These are phyloP conservation scores for Tenthredo mesomela DNA, from an alignment of 2,888 invertebrate species.

Conservation along the genomic window DNA sequence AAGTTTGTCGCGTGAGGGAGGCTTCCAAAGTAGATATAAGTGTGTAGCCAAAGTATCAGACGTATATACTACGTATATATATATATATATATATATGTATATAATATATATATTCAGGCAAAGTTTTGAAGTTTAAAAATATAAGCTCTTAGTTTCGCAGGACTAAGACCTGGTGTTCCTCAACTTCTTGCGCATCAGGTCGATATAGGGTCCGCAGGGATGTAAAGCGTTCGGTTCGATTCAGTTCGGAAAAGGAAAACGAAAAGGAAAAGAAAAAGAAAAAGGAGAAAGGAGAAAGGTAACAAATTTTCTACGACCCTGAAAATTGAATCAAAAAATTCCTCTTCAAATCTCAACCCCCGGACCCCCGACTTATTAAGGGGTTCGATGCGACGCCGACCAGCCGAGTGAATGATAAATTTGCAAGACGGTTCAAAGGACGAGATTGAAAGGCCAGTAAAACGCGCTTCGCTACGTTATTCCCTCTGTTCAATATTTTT, in stretches of 20 bases:
- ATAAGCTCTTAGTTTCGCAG: constrained; percentile 21
- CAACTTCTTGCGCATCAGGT: not conserved
- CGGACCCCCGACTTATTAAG: constrained; percentile 14
- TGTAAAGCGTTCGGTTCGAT: not conserved
- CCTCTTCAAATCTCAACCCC: not conserved
- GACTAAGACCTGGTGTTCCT: not conserved
- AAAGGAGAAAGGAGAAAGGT: not conserved
- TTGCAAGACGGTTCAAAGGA: constrained; percentile 22
- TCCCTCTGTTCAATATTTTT: not conserved
- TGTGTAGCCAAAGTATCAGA: constrained; percentile 31
- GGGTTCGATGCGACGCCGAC: not conserved
- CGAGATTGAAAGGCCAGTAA: constrained; percentile 36
- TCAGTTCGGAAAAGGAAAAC: not conserved
- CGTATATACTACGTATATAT: not conserved
- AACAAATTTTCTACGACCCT: not conserved
- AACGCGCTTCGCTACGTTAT: constrained; percentile 17
- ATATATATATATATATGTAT: not conserved
- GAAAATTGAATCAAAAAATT: constrained; percentile 10
- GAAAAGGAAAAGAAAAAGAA: not conserved
- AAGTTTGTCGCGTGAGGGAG: constrained; percentile 38
- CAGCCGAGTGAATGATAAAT: constrained; percentile 45
- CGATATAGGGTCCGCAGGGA: not conserved
- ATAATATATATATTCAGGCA: not conserved
- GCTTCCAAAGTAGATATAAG: constrained; percentile 36
- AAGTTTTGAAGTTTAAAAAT: constrained; percentile 32